Percentiles rank a stretch among this genome's conserved stretches.
These are phyloP conservation scores for Ophioninae sp. DNA, from an alignment of 2,888 invertebrate genomes.

Conservation along the genomic window DNA sequence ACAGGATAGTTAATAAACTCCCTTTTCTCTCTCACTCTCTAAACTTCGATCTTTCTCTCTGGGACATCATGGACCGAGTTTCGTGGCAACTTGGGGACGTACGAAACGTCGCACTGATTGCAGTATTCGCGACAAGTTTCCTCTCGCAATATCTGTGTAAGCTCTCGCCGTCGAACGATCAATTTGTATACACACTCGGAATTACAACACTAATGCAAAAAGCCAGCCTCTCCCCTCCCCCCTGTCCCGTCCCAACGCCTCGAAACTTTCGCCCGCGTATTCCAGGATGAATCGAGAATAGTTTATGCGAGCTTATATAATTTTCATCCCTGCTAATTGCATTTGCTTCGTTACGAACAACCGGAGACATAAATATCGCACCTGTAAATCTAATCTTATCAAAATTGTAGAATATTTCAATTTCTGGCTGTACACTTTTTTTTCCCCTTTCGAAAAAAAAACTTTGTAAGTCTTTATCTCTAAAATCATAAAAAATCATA, in stretches of 20 bases:
- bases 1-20: conserved; percentile 3
- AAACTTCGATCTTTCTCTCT: too few species aligned
- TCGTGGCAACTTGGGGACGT: conserved; percentile 32
- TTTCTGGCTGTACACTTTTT: not conserved
- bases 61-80: conserved; percentile 15
- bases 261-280: conserved; percentile 17
- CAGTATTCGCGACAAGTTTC: conserved; percentile 44
- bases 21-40: not conserved
- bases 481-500: too few species aligned
- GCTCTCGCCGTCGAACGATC: conserved; percentile 22
- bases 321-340: conserved; percentile 12
- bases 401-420: not conserved
- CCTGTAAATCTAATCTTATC: not conserved
- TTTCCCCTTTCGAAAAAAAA: too few species aligned
- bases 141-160: conserved; percentile 12
- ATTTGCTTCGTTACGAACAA: conserved; percentile 18
- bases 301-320: conserved; percentile 19
- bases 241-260: not conserved
- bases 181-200: conserved; percentile 15
- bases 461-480: too few species aligned
- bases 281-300: conserved; percentile 10
- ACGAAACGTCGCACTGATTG: conserved; percentile 34
- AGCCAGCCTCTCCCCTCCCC: not conserved
- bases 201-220: conserved; percentile 38
- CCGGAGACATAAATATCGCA: not conserved